Evolutionary conservation across 2,888 invertebrate genomes (phyloP), one percentile per base, ranked within the genome.

Genomic region (Aradus depressus): DNA sequence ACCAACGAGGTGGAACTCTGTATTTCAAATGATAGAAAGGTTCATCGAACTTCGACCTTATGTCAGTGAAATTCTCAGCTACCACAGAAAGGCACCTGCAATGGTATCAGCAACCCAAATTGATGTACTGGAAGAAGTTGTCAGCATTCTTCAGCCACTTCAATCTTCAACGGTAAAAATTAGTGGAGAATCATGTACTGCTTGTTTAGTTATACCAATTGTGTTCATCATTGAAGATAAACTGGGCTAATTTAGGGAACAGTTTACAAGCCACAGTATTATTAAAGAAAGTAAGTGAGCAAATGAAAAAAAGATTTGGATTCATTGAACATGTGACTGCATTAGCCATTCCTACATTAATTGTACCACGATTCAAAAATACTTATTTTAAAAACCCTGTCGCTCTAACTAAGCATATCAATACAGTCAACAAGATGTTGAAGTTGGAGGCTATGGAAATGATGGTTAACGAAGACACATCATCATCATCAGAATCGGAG

Each of bases 1-100:
- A 14, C 41, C 45, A 12, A 58, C 57, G 12, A 48, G 60, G 19
- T 61, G 60, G 58, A 60, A 61, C 37, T 59, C 58, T 16, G 57
- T 53, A 10, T 55, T 54, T 44, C 47, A 53, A 10, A 57, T 61
- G 60, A 28, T 59, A 16, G 50, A 43, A 37, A 42, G 59, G 38
- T 57, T 57, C 42, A 43, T 52, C 12, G 53, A 42, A 22, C 41
- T 51, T 4, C 42, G 44, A 12, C 44, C 42, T 26, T 45, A 14
- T 44, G 43, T 55, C n/a, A 50, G 41, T 39, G 32, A 53, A 4
- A 51, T 49, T n/a, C 35, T 59, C 16, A 39, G 56, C n/a, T 44
- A 55, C 25, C 54, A 51, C 26, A 53, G 56, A 6, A 55, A 50
- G 32, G 58, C 59, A 3, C 56, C 58, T 25, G 21, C 51, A 10